Evolutionary conservation across 2,797 vertebrate species (phyloP).

Genomic region (Poeciliopsis paucimaculata): DNA sequence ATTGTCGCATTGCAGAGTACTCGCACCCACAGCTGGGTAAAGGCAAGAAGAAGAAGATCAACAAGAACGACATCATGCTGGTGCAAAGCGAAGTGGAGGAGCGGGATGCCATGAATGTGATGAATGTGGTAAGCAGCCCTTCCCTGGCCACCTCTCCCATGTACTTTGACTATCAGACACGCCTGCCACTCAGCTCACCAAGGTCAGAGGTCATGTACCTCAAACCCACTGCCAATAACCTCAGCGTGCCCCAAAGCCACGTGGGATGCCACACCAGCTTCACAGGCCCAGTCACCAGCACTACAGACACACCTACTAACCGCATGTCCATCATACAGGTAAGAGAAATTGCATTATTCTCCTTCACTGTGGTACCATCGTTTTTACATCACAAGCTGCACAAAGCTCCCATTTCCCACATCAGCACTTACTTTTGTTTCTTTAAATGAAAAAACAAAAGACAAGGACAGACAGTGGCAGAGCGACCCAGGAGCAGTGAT

Average conservation of each 20-base stretch:
- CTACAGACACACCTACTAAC: constrained; percentile 95
- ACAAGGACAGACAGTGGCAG: constrained; percentile 56
- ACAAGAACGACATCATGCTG: constrained; percentile 99
- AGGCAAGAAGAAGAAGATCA: constrained; percentile 99
- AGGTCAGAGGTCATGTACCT: constrained; percentile 99
- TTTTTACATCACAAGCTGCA: constrained; percentile 55
- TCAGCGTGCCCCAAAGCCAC: constrained; percentile 98
- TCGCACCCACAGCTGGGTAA: constrained; percentile 96
- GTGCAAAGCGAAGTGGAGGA: constrained; percentile 99
- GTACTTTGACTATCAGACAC: constrained; percentile 99
- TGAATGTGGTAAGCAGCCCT: constrained; percentile 99
- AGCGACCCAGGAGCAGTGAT: constrained; percentile 50
- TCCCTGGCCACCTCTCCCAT: constrained; percentile 99
- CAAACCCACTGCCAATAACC: constrained; percentile 98
- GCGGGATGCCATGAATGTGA: constrained; percentile 99
- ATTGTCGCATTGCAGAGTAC: constrained; percentile 98
- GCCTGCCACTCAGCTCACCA: constrained; percentile 98
- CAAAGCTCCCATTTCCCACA: constrained; percentile 51
- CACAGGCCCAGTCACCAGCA: constrained; percentile 95
- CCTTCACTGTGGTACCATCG: constrained; percentile 61
- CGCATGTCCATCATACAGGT: constrained; percentile 99
- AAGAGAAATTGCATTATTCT: constrained; percentile 80
- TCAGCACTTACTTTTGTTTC: constrained; percentile 42
- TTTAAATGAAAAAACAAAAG: constrained; percentile 49
- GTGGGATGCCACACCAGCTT: constrained; percentile 98